phyloP scores from a whole-genome alignment of 2,888 invertebrate genomes.

The Abrostola triplasia region DNA sequence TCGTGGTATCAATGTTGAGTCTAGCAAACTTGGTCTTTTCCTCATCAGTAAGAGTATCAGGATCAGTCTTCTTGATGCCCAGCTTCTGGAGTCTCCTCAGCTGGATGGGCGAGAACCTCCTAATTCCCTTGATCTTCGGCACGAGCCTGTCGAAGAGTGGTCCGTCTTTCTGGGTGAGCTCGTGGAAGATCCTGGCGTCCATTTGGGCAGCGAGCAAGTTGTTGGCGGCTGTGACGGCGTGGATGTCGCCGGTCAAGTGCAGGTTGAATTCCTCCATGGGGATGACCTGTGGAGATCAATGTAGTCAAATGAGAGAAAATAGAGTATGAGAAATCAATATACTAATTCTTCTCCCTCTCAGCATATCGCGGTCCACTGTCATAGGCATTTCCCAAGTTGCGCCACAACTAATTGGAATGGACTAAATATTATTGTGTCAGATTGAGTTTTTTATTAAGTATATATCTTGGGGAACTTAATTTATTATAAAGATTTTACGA shows the following conservation, averaged over 20 bases:
- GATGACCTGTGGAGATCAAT: conserved; percentile 90
- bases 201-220: conserved; percentile 99
- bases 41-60: conserved; percentile 92
- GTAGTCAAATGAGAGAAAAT: too few relatives aligned
- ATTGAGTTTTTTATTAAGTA: not conserved
- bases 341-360: too few relatives aligned
- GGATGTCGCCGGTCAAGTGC: conserved; percentile 99
- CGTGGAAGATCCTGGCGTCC: conserved; percentile 99
- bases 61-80: conserved; percentile 95
- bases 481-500: not conserved
- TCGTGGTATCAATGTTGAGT: conserved; percentile 95
- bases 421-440: too few relatives aligned
- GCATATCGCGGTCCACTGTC: too few relatives aligned
- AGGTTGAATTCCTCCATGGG: conserved; percentile 99
- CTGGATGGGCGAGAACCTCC: conserved; percentile 96
- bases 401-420: too few relatives aligned
- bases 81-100: conserved; percentile 91
- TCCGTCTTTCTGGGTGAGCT: conserved; percentile 96
- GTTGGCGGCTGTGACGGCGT: conserved; percentile 99
- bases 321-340: too few relatives aligned
- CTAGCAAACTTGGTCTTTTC: conserved; percentile 95
- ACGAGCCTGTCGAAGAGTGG: conserved; percentile 96
- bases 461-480: not conserved
- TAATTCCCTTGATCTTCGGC: conserved; percentile 93
- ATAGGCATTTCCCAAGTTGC: too few relatives aligned